Evolutionary conservation across 2,797 vertebrate species (phyloP), one percentile per base, ranked within the genome.

Genomic region (Triplophysa yarkandensis): DNA sequence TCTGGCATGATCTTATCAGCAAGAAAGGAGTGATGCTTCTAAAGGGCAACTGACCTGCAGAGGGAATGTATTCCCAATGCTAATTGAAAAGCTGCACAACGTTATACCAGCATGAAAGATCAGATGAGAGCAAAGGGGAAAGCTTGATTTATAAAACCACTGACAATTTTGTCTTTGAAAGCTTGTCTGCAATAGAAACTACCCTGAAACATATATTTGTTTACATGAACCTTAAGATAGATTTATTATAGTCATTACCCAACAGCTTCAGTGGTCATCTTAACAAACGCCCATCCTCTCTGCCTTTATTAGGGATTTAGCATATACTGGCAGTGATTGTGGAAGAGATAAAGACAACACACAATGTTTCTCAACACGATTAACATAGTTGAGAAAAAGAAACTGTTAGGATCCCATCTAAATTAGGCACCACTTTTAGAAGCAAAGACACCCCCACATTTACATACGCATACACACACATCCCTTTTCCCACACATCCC

Each of bases 311-410:
- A 17, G 17, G 17, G 36, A 30, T 54, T 54, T 41, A 0, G 5
- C 3, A 21, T 71, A 25, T 46, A 48, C 63, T 74, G 63, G 63
- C 52, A 57, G 52, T 68, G 65, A 68, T 48, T 79, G 81, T 52
- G 30, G 69, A 68, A 77, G 73, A 78, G 80, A 36, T 73, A 55
- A 50, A 80, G 55, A 71, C 88, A 90, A 91, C 79, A 73, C 74
- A 83, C 77, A 83, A 89, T 89, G 87, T 87, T 87, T 87, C 89
- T 88, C 85, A 77, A 34, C 27, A 65, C n/a, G n/a, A n/a, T n/a
- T n/a, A n/a, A n/a, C 65, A 67, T 10, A 30, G 41, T n/a, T 34
- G 54, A 63, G 68, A 36, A 77, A 71, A 48, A 80, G 43, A 66
- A 58, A 65, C 69, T 48, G 62, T n/a, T n/a, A 19, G 36, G 67